Base-by-base conservation (phyloP, 2,113 vertebrate species). In the Recurvirostra avosetta region DNA sequence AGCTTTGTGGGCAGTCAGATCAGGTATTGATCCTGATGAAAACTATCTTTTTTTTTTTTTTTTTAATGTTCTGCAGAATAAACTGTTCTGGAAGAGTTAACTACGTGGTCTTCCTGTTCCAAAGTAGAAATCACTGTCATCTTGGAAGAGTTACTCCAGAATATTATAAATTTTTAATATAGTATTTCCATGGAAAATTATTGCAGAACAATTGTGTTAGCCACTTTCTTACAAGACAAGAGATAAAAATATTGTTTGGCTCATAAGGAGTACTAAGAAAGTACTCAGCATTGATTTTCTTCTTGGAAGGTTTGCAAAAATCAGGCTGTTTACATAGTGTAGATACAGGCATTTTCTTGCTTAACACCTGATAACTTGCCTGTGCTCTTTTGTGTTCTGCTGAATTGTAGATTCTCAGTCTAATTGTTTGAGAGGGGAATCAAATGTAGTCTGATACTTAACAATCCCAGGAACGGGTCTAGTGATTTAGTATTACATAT, bases 341-440 rank as follows among this genome's bases (percentile, higher is more conserved):
- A 61, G 73, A 19, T 38, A 68, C 11, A 82, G 40, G 23, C 22
- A 32, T 94, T 78, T 90, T 68, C 56, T 83, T 58, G 38, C 32
- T 81, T 84, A 81, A 68, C 47, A 82, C 56, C 52, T 78, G 47
- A 45, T 47, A 86, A 58, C 10, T 74, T 1, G 2, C 17, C 77
- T 95, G 82, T 92, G 25, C 45, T 91, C 49, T 84, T 95, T 89
- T 66, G 36, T 78, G 2, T 89, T 95, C 83, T 91, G 52, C 68
- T 81, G 65, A 58, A 84, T 25, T 59, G 38, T 68, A 71, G 43
- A 29, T 81, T 11, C 23, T 91, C 45, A 50, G 34, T 86, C 34
- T 92, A 78, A 91, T 82, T 87, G 41, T 77, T 93, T 95, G 86
- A 82, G 88, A 91, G 34, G 18, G 32, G 66, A 94, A 78, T 89